Evolutionary conservation across 1,140 invertebrate species (phyloP), one percentile per base, ranked within the genome.

Genomic region (Nasonia giraulti): DNA sequence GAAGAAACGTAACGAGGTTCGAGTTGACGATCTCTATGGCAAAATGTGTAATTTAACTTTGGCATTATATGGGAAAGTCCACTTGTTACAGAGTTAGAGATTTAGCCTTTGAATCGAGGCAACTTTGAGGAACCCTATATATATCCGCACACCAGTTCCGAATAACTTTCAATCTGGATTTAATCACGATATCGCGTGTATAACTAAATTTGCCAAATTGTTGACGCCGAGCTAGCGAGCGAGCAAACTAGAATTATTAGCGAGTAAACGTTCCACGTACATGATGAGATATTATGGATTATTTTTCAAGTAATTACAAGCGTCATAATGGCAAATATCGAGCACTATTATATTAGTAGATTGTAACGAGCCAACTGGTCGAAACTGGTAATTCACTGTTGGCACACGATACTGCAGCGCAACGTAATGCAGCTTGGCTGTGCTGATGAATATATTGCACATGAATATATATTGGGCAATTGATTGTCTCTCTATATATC

Each of bases 1-100:
- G 14, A 62, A 62, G 55, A 62, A 62, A 62, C 55, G 20, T 62
- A 50, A 50, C 55, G 55, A 62, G 55, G 6, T n/a, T 62, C 20
- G 17, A 62, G 55, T n/a, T 62, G 17, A 62, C 55, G 17, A 7
- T 62, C 17, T 62, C 17, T 74, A 50, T 20, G 27, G 7, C 11
- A 37, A 76, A 66, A 76, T 76, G 10, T 77, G 31, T 71, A 68
- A 83, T 78, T 83, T 78, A 83, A 69, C 82, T 77, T 69, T 50
- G 37, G 37, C 7, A 27, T 47, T 20, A 2, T 14, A 62, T n/a
- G 55, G 55, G 20, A 44, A 76, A 47, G 62, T 68, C 27, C 40
- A 44, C 55, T n/a, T 83, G 47, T 83, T 50, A 20, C 17, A n/a
- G 50, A 83, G 27, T 83, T 68, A 68, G 69, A 40, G 66, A 33